phyloP scores from a whole-genome alignment of 2,888 invertebrate species.

The Drosophila mercatorum region DNA sequence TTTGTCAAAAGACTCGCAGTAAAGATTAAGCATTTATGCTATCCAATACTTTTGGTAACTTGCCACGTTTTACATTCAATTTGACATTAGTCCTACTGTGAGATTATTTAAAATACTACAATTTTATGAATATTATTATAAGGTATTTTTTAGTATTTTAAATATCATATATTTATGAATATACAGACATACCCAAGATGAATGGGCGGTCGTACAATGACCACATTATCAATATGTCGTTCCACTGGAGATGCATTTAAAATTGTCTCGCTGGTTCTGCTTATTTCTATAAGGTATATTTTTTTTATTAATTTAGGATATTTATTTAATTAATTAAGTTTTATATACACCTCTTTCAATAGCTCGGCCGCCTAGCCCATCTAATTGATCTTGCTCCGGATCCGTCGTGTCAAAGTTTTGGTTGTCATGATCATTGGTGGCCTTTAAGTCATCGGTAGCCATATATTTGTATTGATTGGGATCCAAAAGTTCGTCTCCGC shows the following conservation, averaged over 20 bases:
- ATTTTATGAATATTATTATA: no score
- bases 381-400: slow-evolving; percentile 85
- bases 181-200: slow-evolving; percentile 86
- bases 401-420: slow-evolving; percentile 89
- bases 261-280: slow-evolving; percentile 1
- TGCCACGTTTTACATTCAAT: no score
- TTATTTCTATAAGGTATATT: slow-evolving; percentile 21
- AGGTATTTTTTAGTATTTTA: no score
- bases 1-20: no score
- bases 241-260: slow-evolving; percentile 68
- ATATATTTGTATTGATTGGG: slow-evolving; percentile 91
- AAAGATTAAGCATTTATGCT: no score
- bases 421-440: slow-evolving; percentile 88
- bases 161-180: no score
- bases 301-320: background rate
- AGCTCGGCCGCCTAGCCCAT: slow-evolving; percentile 37
- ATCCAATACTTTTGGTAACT: no score
- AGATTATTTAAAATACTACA: no score
- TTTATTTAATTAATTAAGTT: background rate
- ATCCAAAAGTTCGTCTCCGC: slow-evolving; percentile 88
- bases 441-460: slow-evolving; percentile 92
- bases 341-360: slow-evolving; percentile 49
- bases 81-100: no score
- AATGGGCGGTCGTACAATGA: slow-evolving; percentile 87
- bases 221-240: slow-evolving; percentile 86